Conservation (phyloP, 2,888 invertebrate genomes). For the Cremastobaeus sp. region DNA sequence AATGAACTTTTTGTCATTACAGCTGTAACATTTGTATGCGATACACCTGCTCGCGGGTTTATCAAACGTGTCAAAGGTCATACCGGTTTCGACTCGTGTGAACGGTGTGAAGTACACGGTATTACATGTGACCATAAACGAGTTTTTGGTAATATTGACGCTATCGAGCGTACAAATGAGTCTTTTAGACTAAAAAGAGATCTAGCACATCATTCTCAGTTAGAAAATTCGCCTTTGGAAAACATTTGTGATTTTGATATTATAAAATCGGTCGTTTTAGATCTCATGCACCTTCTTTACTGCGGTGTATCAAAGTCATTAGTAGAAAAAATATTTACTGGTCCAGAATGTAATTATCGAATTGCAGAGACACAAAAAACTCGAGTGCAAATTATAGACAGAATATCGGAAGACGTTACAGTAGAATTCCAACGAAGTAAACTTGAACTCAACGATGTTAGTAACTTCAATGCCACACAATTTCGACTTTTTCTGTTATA, state of each 20-base stretch:
- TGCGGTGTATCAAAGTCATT: constrained; percentile 44
- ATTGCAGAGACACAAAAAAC: no score
- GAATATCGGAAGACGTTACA: constrained; percentile 45
- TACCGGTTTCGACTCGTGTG: constrained; percentile 46
- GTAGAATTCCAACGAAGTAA: constrained; percentile 62
- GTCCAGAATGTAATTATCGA: constrained; percentile 26
- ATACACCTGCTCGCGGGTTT: constrained; percentile 59
- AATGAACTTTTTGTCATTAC: constrained; percentile 36
- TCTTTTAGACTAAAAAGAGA: no score
- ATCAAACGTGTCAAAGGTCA: constrained; percentile 58
- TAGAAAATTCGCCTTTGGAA: constrained; percentile 41
- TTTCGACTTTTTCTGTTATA: constrained; percentile 17
- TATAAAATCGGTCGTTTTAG: no score
- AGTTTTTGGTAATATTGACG: constrained; percentile 46
- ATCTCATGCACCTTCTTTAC: no score
- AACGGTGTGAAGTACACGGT: no score
- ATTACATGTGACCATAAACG: no score
- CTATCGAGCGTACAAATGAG: constrained; percentile 43
- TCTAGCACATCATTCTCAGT: constrained; percentile 57
- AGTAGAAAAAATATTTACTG: constrained; percentile 17
- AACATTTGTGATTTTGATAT: constrained; percentile 55
- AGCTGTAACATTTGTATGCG: constrained; percentile 55
- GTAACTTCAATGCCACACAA: constrained; percentile 56
- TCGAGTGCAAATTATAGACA: constrained; percentile 9
- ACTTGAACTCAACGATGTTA: constrained; percentile 50